These are phyloP conservation scores for Rhinoptilus africanus DNA, from an alignment of 2,113 vertebrate genomes.

Conservation along the genomic window DNA sequence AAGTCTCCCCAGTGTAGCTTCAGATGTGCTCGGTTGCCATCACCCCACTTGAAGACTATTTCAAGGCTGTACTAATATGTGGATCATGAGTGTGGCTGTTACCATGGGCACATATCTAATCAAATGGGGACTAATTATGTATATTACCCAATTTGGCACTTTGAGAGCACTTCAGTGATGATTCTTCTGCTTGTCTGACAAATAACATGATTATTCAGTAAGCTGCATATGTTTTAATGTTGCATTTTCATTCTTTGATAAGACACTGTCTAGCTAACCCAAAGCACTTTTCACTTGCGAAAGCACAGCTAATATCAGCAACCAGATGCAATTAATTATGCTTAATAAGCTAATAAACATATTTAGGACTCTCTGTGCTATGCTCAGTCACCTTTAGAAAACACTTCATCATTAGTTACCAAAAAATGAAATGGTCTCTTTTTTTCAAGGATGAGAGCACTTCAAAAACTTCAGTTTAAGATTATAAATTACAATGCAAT, in stretches of 20 bases:
- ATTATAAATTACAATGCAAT: background rate
- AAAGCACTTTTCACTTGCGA: background rate
- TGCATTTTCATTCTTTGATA: background rate
- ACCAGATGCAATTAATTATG: slow-evolving; percentile 13
- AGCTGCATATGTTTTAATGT: background rate
- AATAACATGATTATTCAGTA: slow-evolving; percentile 19
- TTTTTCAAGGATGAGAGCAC: background rate
- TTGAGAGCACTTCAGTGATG: slow-evolving; percentile 28
- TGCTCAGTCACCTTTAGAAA: slow-evolving; percentile 42
- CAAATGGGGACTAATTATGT: slow-evolving; percentile 38
- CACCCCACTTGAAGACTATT: background rate
- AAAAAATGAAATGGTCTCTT: background rate
- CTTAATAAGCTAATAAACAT: slow-evolving; percentile 41
- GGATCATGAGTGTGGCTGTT: slow-evolving; percentile 20
- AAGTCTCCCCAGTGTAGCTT: background rate
- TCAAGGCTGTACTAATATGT: background rate
- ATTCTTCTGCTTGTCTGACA: slow-evolving; percentile 37
- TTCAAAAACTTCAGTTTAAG: background rate
- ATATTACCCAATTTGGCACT: slow-evolving; percentile 42
- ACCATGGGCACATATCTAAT: slow-evolving; percentile 47
- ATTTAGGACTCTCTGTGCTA: background rate
- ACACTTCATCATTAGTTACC: slow-evolving; percentile 26
- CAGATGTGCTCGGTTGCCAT: background rate
- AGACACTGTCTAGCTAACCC: background rate
- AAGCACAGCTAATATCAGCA: slow-evolving; percentile 14